phyloP scores from a whole-genome alignment of 2,797 vertebrate genomes.

The Mus spretus region DNA sequence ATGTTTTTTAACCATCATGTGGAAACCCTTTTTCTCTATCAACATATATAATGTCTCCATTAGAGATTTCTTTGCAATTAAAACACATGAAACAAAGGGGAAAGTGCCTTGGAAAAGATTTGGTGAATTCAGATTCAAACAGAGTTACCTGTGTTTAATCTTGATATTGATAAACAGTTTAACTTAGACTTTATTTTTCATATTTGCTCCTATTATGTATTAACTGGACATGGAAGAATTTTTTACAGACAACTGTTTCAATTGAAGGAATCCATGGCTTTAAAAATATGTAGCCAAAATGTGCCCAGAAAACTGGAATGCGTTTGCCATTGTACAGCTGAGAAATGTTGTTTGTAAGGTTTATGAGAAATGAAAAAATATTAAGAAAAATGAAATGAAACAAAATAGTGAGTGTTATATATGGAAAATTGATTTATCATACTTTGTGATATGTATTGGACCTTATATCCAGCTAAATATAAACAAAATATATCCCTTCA shows the following conservation, averaged over 20 bases:
- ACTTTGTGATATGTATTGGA: conserved; percentile 7
- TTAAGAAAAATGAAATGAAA: neutral
- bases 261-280: neutral
- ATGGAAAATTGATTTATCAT: neutral
- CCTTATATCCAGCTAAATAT: neutral
- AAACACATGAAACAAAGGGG: neutral
- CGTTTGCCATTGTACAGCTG: neutral
- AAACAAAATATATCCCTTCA: neutral
- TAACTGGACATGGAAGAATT: neutral
- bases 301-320: neutral
- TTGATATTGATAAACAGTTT: neutral
- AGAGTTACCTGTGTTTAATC: neutral
- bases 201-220: neutral
- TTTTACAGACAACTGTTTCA: neutral
- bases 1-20: neutral
- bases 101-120: neutral
- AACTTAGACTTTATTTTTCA: neutral
- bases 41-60: neutral
- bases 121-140: neutral
- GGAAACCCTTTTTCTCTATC: neutral
- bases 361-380: conserved; percentile 7
- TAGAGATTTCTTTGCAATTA: neutral
- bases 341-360: neutral
- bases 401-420: neutral
- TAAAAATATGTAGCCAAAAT: neutral